Percentiles rank a stretch among this genome's conserved stretches.
Conservation (phyloP, 2,113 vertebrate species). For the Xerus inauris region DNA sequence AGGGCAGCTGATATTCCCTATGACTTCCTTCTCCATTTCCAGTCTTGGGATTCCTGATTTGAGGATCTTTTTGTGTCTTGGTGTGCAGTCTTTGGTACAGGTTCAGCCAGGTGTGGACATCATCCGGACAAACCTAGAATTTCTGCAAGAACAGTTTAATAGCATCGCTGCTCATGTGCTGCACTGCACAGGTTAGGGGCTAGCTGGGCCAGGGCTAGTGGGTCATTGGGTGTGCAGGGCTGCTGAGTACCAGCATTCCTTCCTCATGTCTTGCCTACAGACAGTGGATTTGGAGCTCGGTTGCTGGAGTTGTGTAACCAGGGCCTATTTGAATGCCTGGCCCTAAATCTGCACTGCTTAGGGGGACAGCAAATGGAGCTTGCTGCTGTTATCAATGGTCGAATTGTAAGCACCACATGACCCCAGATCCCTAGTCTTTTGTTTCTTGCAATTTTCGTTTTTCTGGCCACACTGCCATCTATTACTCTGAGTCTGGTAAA, state of each 20-base stretch:
- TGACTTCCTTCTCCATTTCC: background rate
- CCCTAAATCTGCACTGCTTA: conserved; percentile 93
- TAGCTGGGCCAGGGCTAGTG: accelerated
- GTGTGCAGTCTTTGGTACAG: conserved; percentile 89
- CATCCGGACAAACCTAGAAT: conserved; percentile 93
- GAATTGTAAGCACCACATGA: conserved; percentile 88
- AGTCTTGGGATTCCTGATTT: background rate
- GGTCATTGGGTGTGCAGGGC: background rate
- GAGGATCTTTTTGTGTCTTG: background rate
- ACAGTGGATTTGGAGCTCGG: conserved; percentile 91
- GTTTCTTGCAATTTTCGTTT: background rate
- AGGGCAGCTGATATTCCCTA: background rate
- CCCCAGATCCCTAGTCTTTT: background rate
- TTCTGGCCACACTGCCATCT: background rate
- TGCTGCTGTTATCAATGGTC: conserved; percentile 93
- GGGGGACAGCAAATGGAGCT: conserved; percentile 93
- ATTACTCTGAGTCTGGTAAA: background rate
- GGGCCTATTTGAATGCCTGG: conserved; percentile 94
- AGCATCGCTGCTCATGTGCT: conserved; percentile 93
- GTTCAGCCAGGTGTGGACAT: conserved; percentile 93
- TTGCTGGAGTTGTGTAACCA: conserved; percentile 94
- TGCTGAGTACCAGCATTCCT: background rate
- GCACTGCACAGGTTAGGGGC: conserved; percentile 89
- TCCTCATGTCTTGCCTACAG: conserved; percentile 66
- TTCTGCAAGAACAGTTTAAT: conserved; percentile 93